These are phyloP conservation scores for Cheilosia vernalis DNA, from an alignment of 2,888 invertebrate species.

Conservation along the genomic window DNA sequence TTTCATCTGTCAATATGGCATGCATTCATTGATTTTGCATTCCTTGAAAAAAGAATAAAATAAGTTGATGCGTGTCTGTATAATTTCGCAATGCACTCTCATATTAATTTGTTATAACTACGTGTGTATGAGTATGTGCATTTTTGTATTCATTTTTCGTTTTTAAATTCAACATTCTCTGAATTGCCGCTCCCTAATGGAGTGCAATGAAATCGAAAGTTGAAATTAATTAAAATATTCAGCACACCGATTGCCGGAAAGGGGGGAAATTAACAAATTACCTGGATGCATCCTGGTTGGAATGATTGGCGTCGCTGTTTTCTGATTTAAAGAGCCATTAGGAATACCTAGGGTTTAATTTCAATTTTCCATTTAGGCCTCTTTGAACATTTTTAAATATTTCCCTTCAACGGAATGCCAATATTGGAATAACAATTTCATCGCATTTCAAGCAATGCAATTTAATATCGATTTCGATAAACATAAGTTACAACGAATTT, in stretches of 20 bases:
- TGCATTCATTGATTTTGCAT: neutral
- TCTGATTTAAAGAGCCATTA: slow-evolving; percentile 18
- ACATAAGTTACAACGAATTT: slow-evolving; percentile 37
- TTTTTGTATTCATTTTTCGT: neutral
- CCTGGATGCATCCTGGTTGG: slow-evolving; percentile 38
- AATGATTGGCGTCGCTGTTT: slow-evolving; percentile 26
- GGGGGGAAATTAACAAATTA: slow-evolving; percentile 56
- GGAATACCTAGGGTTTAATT: neutral
- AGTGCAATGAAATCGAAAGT: slow-evolving; percentile 65
- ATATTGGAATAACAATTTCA: slow-evolving; percentile 48
- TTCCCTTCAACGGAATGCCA: slow-evolving; percentile 46
- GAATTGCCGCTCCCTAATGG: slow-evolving; percentile 31
- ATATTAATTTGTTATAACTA: neutral
- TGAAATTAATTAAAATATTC: slow-evolving; percentile 70
- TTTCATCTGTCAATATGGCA: neutral
- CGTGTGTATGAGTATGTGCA: no score
- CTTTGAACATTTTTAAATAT: slow-evolving; percentile 46
- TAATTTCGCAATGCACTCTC: neutral
- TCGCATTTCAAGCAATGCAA: slow-evolving; percentile 43
- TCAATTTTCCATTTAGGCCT: slow-evolving; percentile 2
- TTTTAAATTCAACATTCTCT: neutral
- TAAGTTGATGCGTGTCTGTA: neutral
- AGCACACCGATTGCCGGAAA: slow-evolving; percentile 1
- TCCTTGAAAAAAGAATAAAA: neutral
- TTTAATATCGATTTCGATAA: slow-evolving; percentile 21